A percentile compares a stretch with the other conserved stretches of the same genome.
These are phyloP conservation scores for Creontiades dilutus DNA, from an alignment of 2,888 invertebrate genomes.

Conservation along the genomic window DNA sequence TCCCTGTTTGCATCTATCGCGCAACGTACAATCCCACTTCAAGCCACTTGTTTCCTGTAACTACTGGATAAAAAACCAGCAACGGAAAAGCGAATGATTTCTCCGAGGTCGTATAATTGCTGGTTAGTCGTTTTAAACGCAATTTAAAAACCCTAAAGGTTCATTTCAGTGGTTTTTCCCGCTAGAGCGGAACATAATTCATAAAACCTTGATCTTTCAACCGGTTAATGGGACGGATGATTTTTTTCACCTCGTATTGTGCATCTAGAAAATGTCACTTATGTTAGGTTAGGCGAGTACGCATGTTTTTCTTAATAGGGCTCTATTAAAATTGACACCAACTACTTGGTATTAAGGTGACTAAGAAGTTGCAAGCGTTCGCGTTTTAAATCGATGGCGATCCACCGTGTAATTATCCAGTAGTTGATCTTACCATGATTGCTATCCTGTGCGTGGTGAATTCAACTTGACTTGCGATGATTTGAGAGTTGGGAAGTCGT, in stretches of 20 bases:
- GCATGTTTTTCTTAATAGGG: too few relatives aligned
- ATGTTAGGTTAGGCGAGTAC: too few relatives aligned
- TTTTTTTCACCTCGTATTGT: too few relatives aligned
- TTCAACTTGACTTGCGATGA: neutral
- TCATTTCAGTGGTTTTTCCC: neutral
- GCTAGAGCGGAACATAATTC: neutral
- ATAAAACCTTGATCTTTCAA: neutral
- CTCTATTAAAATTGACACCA: neutral
- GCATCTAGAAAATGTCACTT: too few relatives aligned
- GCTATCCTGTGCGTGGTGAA: neutral
- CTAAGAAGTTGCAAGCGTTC: neutral
- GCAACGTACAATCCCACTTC: too few relatives aligned
- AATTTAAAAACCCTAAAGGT: neutral
- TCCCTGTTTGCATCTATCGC: too few relatives aligned
- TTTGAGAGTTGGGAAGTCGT: neutral
- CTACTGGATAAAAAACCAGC: too few relatives aligned
- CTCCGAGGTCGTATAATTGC: too few relatives aligned
- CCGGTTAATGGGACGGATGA: neutral
- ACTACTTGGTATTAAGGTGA: neutral
- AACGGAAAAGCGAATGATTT: too few relatives aligned
- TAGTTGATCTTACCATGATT: constrained; percentile 1
- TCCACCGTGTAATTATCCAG: neutral
- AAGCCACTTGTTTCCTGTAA: too few relatives aligned
- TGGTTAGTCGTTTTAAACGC: too few relatives aligned
- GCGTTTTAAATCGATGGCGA: constrained; percentile 3